These are phyloP conservation scores for Peromyscus eremicus DNA, from an alignment of 2,797 vertebrate genomes.

Conservation along the genomic window DNA sequence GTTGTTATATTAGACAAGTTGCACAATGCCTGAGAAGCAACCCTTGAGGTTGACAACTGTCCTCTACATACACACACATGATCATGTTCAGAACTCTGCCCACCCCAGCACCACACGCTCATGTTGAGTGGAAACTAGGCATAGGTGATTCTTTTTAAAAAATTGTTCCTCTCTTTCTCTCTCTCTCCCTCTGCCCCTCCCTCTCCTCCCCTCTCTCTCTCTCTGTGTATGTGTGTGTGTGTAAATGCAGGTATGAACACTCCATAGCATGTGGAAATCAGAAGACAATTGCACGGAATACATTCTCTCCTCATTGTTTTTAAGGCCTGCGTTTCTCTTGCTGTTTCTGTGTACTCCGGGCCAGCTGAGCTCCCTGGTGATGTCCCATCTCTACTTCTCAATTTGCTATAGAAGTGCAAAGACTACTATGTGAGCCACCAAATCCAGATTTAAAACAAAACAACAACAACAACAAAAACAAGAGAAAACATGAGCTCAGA, in stretches of 20 bases:
- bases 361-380: background rate
- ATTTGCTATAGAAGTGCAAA: background rate
- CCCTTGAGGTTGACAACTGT: background rate
- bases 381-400: background rate
- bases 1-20: background rate
- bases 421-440: background rate
- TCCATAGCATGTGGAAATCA: background rate
- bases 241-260: background rate
- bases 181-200: background rate
- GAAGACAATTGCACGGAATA: background rate
- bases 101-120: fast-evolving
- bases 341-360: background rate
- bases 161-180: background rate
- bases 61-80: background rate
- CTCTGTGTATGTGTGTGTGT: background rate
- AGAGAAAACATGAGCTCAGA: background rate
- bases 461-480: background rate
- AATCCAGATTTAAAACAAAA: background rate
- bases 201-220: background rate
- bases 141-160: background rate
- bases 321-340: background rate
- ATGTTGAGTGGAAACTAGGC: background rate
- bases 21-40: background rate
- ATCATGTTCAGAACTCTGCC: background rate
- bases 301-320: background rate